phyloP scores from a whole-genome alignment of 2,888 invertebrate genomes.

The Hipparchia semele region DNA sequence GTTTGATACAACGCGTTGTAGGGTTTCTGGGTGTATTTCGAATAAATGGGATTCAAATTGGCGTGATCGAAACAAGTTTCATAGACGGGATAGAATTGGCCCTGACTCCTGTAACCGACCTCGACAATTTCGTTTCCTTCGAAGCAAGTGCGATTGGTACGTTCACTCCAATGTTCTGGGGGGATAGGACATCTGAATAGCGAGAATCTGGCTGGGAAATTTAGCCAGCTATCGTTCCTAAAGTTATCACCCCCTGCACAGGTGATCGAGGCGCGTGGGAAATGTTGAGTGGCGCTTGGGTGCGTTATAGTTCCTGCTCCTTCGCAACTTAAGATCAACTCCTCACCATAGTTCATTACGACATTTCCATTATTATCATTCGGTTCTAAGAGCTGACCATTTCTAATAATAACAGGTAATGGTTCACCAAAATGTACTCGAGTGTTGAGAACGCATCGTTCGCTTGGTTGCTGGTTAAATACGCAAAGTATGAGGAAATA shows the following conservation, averaged over 20 bases:
- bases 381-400: constrained; percentile 64
- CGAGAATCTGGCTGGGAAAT: constrained; percentile 53
- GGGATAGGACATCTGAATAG: constrained; percentile 55
- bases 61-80: constrained; percentile 70
- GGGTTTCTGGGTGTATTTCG: constrained; percentile 69
- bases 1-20: constrained; percentile 71
- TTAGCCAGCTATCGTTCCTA: constrained; percentile 63
- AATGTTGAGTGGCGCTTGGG: constrained; percentile 49
- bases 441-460: constrained; percentile 59
- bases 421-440: constrained; percentile 65
- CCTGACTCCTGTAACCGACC: constrained; percentile 65
- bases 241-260: constrained; percentile 64
- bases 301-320: constrained; percentile 55
- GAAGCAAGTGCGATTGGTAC: constrained; percentile 62
- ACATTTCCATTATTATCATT: constrained; percentile 61
- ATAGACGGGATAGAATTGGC: constrained; percentile 62
- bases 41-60: constrained; percentile 58
- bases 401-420: constrained; percentile 61
- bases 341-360: constrained; percentile 58
- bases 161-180: constrained; percentile 57
- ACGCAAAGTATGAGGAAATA: constrained; percentile 61
- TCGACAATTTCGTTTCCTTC: constrained; percentile 59
- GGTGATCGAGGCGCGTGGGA: constrained; percentile 54
- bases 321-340: constrained; percentile 64
- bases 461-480: constrained; percentile 53